Base-by-base conservation (phyloP, 64 coral and sea anemone genomes). In the Platygyra sinensis region DNA sequence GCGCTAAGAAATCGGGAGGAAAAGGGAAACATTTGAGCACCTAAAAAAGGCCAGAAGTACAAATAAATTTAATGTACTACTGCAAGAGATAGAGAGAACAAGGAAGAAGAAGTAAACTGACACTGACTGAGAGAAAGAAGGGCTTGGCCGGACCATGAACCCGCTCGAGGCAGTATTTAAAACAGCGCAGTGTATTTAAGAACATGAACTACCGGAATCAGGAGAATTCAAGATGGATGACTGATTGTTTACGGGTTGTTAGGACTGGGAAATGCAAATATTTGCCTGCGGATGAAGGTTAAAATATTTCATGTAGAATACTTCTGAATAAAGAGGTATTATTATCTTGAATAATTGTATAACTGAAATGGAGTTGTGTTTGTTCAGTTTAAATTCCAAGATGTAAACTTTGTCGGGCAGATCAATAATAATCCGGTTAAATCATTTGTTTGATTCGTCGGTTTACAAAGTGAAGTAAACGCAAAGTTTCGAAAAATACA, bases 271-370 rank as follows among this genome's bases (percentile, higher is more conserved):
- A 72, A 85, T 67, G 81, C 71, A 50, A 71, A 69, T 71, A 85
- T 85, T 71, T 85, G 33, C n/a, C 16, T 5, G 31, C 22, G 50
- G 81, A 83, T 33, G n/a, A 16, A 20, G 24, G 39, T 33, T 51
- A 51, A 79, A 79, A 30, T 29, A 54, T 79, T 79, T 79, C 55
- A 79, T 59, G n/a, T 49, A 55, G 55, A 79, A 79, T 54, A n/a
- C 10, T 52, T 16, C 22, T 18, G 46, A 1, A 18, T 55, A 54
- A 78, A 78, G 20, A n/a, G 19, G 19, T 83, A 8, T n/a, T 65
- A 17, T 16, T 24, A 67, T 14, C 60, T 1, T 31, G 16, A 67
- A 67, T 62, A 65, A 62, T 25, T 64, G 20, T 0, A 22, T 38
- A 1, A 1, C 61, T 36, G 12, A 8, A 67, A 50, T 19, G 11